Evolutionary conservation across 2,888 invertebrate species (phyloP), one percentile per base, ranked within the genome.

Genomic region (Lochmaea capreae): DNA sequence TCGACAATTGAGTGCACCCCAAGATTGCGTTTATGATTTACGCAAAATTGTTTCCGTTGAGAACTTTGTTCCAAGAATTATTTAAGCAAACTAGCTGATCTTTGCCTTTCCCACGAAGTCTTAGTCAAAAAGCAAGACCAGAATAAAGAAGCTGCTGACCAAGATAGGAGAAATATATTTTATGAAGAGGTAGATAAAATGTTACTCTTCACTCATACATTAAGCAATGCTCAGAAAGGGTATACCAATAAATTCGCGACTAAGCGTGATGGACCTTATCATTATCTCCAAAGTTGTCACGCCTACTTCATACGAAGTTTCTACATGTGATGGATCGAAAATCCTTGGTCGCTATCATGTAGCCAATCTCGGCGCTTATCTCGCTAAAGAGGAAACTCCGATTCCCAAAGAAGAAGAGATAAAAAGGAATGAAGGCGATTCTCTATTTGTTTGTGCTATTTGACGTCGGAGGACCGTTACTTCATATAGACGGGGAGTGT

Each of bases 21-120:
- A 42, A 42, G 42, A 42, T 42, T 42, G 4, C 9, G 42, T 42
- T 42, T 42, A 42, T 42, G 42, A 42, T 42, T 9, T 42, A 42
- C 67, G 62, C 70, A 81, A 63, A 63, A 63, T 63, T 16, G 63
- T 63, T 6, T 39, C 39, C n/a, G 63, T 39, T n/a, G 76, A 74
- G 43, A 76, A 76, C 57, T 71, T 76, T 75, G 63, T 71, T 14
- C 42, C 71, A 3, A 67, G 76, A 46, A 68, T 76, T 61, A 72
- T 49, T 59, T 76, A 26, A 12, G 1, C 6, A 46, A 22, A 3
- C 26, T 75, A 14, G 65, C 69, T n/a, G 59, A 70, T 16, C 52
- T 75, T 14, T 11, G 9, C 16, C 16, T 10, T 12, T 75, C 67
- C 22, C n/a, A n/a, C n/a, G n/a, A n/a, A n/a, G n/a, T n/a, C n/a